Base-by-base conservation (phyloP, 2,888 invertebrate genomes). In the Synanthedon formicaeformis region DNA sequence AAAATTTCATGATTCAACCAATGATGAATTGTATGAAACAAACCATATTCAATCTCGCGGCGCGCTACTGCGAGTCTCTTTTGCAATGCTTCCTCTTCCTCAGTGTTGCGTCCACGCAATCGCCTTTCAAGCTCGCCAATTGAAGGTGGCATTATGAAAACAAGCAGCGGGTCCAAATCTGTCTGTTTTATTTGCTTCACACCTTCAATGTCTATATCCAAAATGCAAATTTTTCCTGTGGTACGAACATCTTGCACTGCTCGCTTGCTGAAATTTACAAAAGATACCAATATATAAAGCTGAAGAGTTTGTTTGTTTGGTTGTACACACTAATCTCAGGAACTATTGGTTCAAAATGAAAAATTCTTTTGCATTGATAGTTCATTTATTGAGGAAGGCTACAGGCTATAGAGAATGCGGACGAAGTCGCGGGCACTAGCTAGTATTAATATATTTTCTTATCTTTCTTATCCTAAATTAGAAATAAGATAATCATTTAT, bases 171-270 rank as follows among this genome's bases (percentile, higher is more conserved):
- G 73, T 96, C 90, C 10, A 98, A 83, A 67, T 94, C 91, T 18
- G 94, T 93, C 54, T 91, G 89, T 69, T 95, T 96, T 11, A 99
- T 92, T 68, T 87, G 87, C 64, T 95, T 94, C 0, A 98, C 98
- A 16, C 98, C 99, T 84, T 98, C 95, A 53, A 96, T 92, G 66
- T 99, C 98, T 61, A 99, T 96, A 73, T 99, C 99, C 60, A 99
- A 82, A 1, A 99, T 92, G 72, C 98, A 98, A 48, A 98, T 92
- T 72, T 94, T 94, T 2, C 98, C 98, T 13, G 91, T 88, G 13
- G 88, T 82, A 56, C 92, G 91, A 0, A 99, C 95, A 57, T 92
- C 91, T 63, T 93, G 90, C 0, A 99, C 95, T 0, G 98, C 94
- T 63, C 89, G 88, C 79, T 96, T 95, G 77, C 98, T 96, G 74